These are phyloP conservation scores for Glareola pratincola DNA, from an alignment of 2,113 vertebrate genomes.

Conservation along the genomic window DNA sequence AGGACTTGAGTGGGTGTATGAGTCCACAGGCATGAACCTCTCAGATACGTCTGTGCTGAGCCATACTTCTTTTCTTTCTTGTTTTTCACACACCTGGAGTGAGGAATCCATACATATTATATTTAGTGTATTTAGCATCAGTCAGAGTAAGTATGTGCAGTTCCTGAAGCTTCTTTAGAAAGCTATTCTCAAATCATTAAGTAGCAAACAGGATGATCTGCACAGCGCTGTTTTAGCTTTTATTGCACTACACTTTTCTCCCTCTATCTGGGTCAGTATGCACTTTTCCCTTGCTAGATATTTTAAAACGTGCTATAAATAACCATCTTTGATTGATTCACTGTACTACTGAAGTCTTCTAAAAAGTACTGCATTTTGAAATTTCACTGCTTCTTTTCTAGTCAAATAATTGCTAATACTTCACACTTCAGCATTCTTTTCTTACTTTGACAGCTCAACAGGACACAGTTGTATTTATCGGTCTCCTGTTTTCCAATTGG, in stretches of 20 bases:
- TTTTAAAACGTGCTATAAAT: conserved; percentile 11
- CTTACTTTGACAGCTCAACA: background rate
- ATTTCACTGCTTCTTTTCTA: background rate
- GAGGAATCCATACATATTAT: background rate
- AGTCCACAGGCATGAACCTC: background rate
- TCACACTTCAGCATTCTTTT: background rate
- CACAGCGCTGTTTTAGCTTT: background rate
- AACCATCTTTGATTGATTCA: background rate
- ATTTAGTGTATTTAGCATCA: background rate
- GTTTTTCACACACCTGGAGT: background rate
- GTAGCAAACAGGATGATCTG: background rate
- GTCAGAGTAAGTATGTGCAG: background rate
- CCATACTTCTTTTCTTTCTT: background rate
- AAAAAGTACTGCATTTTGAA: background rate
- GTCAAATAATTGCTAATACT: background rate
- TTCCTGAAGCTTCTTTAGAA: background rate
- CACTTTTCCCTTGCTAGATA: background rate
- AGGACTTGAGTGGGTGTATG: fast-evolving
- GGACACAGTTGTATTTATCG: background rate
- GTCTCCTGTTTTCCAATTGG: background rate
- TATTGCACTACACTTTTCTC: background rate
- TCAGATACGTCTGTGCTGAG: background rate
- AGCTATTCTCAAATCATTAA: background rate
- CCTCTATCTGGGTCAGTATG: background rate
- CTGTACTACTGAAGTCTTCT: background rate